Evolutionary conservation across 2,113 vertebrate species (phyloP).

Genomic region (Pyrgilauda ruficollis): DNA sequence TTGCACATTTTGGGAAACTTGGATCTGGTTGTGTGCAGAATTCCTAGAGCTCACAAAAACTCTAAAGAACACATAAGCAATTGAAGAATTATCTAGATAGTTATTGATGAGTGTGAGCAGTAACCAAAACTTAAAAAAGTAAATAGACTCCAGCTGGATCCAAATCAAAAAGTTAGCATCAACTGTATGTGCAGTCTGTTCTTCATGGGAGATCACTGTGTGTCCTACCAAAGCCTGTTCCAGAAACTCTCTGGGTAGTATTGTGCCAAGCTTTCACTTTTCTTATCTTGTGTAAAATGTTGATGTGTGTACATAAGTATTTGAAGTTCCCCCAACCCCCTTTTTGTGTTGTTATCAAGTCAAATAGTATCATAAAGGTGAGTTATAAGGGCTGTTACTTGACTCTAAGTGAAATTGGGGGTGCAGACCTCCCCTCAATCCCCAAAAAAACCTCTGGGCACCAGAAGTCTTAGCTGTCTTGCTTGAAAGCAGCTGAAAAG

Average conservation of each 20-base stretch:
- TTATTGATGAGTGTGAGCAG: background rate
- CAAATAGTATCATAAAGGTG: background rate
- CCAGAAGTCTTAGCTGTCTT: background rate
- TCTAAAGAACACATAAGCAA: background rate
- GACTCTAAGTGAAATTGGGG: background rate
- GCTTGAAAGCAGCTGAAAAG: background rate
- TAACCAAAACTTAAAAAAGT: background rate
- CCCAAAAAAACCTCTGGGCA: accelerated
- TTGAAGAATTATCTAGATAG: background rate
- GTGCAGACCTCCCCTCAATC: background rate
- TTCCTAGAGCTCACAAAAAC: background rate
- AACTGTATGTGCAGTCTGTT: background rate
- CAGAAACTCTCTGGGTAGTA: background rate
- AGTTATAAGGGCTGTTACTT: background rate
- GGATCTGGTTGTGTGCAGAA: background rate
- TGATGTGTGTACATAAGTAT: background rate
- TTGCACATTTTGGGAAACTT: background rate
- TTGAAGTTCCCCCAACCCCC: background rate
- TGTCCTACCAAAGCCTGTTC: background rate
- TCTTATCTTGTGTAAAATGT: background rate
- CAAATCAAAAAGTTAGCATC: background rate
- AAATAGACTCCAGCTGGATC: background rate
- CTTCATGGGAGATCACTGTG: background rate
- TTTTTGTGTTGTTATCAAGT: background rate
- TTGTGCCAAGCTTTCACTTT: background rate